Conservation (phyloP, 1,140 invertebrate genomes). For the Augochlora pura region DNA sequence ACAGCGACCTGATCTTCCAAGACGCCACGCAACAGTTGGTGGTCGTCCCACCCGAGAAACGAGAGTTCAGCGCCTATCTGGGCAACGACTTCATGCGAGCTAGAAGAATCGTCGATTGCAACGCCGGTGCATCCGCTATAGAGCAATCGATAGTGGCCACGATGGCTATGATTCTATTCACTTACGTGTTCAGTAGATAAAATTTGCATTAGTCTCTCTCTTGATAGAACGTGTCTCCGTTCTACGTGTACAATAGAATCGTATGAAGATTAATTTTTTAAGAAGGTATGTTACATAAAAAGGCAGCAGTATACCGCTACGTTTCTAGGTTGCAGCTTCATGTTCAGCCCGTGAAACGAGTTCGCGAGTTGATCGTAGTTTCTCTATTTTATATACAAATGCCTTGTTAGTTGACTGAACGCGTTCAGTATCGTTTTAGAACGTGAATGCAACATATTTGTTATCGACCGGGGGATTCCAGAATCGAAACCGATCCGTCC, state of each 20-base stretch:
- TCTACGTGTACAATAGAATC: slow-evolving; percentile 13
- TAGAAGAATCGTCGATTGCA: slow-evolving; percentile 88
- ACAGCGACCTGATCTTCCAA: slow-evolving; percentile 94
- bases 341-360: slow-evolving; percentile 1
- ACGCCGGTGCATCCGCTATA: slow-evolving; percentile 79
- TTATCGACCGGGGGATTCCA: not conserved
- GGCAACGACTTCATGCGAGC: slow-evolving; percentile 89
- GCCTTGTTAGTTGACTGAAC: slow-evolving; percentile 13
- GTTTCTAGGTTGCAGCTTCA: not conserved
- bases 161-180: slow-evolving; percentile 57
- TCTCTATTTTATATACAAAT: not conserved
- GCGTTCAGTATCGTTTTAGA: not conserved
- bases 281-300: not conserved
- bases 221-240: not conserved
- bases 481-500: slow-evolving; percentile 52
- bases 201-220: slow-evolving; percentile 3
- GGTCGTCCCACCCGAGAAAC: slow-evolving; percentile 83
- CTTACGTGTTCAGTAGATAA: slow-evolving; percentile 63
- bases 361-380: slow-evolving; percentile 4
- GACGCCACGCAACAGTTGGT: slow-evolving; percentile 93
- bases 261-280: slow-evolving; percentile 3
- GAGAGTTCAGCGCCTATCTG: slow-evolving; percentile 86
- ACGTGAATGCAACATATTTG: not conserved
- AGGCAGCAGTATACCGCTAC: not conserved
- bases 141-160: slow-evolving; percentile 67